phyloP scores from a whole-genome alignment of 2,113 vertebrate genomes.

The Dicaeum eximium region DNA sequence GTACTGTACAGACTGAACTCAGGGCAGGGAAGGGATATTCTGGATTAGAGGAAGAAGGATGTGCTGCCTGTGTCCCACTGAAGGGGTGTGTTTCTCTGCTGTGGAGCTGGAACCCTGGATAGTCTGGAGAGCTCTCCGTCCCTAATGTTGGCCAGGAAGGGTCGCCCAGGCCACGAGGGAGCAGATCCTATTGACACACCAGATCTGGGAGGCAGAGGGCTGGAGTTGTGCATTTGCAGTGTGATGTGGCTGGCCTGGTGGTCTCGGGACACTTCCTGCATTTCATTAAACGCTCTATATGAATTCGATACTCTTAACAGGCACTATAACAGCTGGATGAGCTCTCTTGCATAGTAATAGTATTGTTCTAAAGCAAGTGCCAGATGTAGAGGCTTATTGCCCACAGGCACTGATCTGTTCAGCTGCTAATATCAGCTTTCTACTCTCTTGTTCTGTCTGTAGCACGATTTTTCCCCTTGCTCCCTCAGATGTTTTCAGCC shows the following conservation, averaged over 20 bases:
- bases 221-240: background rate
- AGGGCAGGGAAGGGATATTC: background rate
- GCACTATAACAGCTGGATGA: constrained; percentile 63
- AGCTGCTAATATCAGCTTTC: constrained; percentile 59
- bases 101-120: background rate
- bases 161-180: background rate
- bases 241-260: constrained; percentile 2
- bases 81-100: background rate
- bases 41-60: background rate
- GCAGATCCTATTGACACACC: background rate
- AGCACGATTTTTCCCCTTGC: background rate
- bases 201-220: background rate
- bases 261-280: constrained; percentile 30
- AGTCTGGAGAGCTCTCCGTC: background rate
- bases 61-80: background rate
- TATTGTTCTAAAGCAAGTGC: constrained; percentile 47
- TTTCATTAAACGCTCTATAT: background rate
- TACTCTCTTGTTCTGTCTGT: background rate
- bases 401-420: constrained; percentile 34
- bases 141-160: background rate
- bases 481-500: background rate
- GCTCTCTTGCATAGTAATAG: constrained; percentile 45
- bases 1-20: background rate
- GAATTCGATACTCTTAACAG: constrained; percentile 56
- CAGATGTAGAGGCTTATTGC: constrained; percentile 51